Evolutionary conservation across 2,113 vertebrate genomes (phyloP).

Genomic region (Planiliza haematocheilus): DNA sequence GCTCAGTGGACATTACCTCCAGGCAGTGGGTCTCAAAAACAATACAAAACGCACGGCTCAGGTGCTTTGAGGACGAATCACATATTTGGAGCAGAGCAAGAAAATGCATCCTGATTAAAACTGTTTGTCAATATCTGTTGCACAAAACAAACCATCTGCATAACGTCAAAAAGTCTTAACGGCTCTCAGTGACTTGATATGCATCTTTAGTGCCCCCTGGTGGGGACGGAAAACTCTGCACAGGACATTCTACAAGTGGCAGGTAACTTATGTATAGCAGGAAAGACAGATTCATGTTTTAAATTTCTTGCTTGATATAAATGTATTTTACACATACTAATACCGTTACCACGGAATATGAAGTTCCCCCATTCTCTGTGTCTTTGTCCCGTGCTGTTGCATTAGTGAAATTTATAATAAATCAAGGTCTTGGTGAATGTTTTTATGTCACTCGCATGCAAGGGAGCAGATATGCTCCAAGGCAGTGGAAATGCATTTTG

Average conservation of each 20-base stretch:
- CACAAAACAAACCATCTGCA: conserved; percentile 12
- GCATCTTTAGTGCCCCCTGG: conserved; percentile 53
- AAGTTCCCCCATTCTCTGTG: neutral
- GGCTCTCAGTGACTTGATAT: neutral
- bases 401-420: neutral
- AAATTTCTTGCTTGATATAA: neutral
- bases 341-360: neutral
- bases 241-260: conserved; percentile 20
- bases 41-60: neutral
- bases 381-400: neutral
- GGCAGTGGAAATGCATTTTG: neutral
- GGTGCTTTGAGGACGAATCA: neutral
- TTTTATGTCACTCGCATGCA: neutral
- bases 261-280: neutral
- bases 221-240: conserved; percentile 27
- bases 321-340: neutral
- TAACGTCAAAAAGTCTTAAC: neutral
- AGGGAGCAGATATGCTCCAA: neutral
- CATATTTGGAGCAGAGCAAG: neutral
- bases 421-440: neutral
- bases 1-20: neutral
- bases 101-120: conserved; percentile 7
- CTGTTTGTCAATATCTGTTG: conserved; percentile 23
- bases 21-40: neutral
- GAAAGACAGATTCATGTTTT: neutral